phyloP scores from a whole-genome alignment of 2,797 vertebrate genomes.

The Sebastes miniatus region DNA sequence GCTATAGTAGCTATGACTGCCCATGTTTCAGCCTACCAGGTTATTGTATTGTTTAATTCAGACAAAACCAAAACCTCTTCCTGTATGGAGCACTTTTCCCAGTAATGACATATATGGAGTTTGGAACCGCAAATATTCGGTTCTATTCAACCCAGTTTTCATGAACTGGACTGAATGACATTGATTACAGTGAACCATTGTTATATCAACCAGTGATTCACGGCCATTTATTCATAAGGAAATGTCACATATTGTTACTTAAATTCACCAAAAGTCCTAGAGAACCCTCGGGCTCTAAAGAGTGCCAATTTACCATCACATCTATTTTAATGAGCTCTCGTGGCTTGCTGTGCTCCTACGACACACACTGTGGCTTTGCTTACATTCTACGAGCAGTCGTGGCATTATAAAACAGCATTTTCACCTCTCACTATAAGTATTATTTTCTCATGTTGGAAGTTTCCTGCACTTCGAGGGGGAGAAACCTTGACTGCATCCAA shows the following conservation, averaged over 20 bases:
- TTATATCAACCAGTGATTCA: conserved; percentile 25
- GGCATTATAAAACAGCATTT: conserved; percentile 11
- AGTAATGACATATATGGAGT: neutral
- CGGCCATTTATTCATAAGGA: conserved; percentile 56
- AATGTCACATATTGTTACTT: conserved; percentile 65
- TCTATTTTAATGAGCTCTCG: conserved; percentile 75
- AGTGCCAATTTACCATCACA: conserved; percentile 60
- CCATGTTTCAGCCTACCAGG: too few relatives aligned
- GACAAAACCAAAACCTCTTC: neutral
- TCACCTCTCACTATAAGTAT: conserved; percentile 12
- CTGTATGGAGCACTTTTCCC: neutral
- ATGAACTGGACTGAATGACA: conserved; percentile 22
- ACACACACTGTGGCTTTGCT: conserved; percentile 49
- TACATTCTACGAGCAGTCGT: conserved; percentile 24
- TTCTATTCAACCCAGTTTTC: neutral
- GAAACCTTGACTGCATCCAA: conserved; percentile 1
- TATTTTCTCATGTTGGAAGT: conserved; percentile 1
- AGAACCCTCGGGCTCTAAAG: conserved; percentile 49
- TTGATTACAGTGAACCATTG: conserved; percentile 26
- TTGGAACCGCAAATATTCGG: neutral
- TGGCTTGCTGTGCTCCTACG: conserved; percentile 84
- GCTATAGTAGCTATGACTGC: neutral
- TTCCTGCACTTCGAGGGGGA: neutral
- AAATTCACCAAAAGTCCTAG: conserved; percentile 42
- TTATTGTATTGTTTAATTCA: neutral